A percentile compares a stretch with the other conserved stretches of the same genome.
Conservation (phyloP, 2,113 vertebrate genomes). For the Drymodes brunneopygia region DNA sequence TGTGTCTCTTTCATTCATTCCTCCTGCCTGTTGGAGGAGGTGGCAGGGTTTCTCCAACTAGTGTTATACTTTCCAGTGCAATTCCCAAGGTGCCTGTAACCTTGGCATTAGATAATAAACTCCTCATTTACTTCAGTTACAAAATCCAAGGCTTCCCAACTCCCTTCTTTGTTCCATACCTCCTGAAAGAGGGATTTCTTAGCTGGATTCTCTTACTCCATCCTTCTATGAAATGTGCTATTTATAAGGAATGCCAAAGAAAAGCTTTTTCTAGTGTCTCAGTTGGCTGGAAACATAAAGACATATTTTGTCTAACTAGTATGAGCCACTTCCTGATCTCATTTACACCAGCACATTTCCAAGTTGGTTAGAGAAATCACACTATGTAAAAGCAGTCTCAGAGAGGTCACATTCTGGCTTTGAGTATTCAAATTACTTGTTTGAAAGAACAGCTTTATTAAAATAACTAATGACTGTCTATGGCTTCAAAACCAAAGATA, state of each 20-base stretch:
- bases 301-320: not conserved
- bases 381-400: not conserved
- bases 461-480: not conserved
- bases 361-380: not conserved
- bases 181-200: not conserved
- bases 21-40: not conserved
- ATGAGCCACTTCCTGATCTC: constrained; percentile 33
- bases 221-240: not conserved
- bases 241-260: constrained; percentile 13
- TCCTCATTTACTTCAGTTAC: not conserved
- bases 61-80: not conserved
- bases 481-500: not conserved
- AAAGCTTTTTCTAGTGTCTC: constrained; percentile 2
- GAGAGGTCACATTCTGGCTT: not conserved
- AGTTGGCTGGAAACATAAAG: constrained; percentile 11
- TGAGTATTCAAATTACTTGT: not conserved
- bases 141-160: constrained; percentile 1
- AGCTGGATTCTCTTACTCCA: not conserved
- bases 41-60: not conserved
- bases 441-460: not conserved
- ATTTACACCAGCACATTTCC: not conserved
- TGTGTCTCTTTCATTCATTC: not conserved
- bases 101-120: not conserved
- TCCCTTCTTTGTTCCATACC: not conserved
- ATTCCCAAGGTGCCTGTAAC: not conserved